Evolutionary conservation across 2,888 invertebrate genomes (phyloP).

Genomic region (Perdita meconis): DNA sequence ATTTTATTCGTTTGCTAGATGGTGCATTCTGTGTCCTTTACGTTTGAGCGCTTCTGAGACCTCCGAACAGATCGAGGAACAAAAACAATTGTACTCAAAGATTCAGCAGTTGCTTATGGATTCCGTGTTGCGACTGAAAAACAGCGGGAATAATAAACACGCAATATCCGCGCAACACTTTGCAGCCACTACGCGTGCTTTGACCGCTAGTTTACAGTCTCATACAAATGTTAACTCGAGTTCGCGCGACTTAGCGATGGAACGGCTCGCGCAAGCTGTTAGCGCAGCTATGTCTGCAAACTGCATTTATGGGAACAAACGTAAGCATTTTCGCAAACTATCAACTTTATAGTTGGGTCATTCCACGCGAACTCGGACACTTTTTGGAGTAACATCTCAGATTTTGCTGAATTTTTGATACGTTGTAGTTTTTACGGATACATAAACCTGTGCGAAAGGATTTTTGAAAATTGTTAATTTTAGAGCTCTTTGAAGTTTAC

Average conservation of each 20-base stretch:
- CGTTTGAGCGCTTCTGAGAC: slow-evolving; percentile 59
- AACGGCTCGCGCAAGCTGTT: slow-evolving; percentile 93
- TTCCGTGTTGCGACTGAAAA: slow-evolving; percentile 79
- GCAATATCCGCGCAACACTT: slow-evolving; percentile 83
- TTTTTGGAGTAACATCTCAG: too few relatives aligned
- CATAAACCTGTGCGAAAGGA: too few relatives aligned
- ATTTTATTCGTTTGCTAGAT: slow-evolving; percentile 65
- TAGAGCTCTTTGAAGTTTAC: too few relatives aligned
- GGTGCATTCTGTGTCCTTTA: slow-evolving; percentile 82
- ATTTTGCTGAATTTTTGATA: too few relatives aligned
- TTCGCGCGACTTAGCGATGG: slow-evolving; percentile 84
- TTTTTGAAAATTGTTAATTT: too few relatives aligned
- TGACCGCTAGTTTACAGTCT: slow-evolving; percentile 73
- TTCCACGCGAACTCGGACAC: too few relatives aligned
- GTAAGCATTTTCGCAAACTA: slow-evolving; percentile 78
- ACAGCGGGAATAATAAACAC: slow-evolving; percentile 79
- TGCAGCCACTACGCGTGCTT: slow-evolving; percentile 78
- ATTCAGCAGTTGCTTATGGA: slow-evolving; percentile 82
- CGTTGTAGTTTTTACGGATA: too few relatives aligned
- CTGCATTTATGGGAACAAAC: slow-evolving; percentile 92
- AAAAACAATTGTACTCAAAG: slow-evolving; percentile 79
- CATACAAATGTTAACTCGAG: slow-evolving; percentile 66
- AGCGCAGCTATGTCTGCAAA: slow-evolving; percentile 92
- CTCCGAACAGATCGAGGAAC: slow-evolving; percentile 62
- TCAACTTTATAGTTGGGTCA: too few relatives aligned